Base-by-base conservation (phyloP, 2,888 invertebrate genomes). In the Scaptomyza flava region DNA sequence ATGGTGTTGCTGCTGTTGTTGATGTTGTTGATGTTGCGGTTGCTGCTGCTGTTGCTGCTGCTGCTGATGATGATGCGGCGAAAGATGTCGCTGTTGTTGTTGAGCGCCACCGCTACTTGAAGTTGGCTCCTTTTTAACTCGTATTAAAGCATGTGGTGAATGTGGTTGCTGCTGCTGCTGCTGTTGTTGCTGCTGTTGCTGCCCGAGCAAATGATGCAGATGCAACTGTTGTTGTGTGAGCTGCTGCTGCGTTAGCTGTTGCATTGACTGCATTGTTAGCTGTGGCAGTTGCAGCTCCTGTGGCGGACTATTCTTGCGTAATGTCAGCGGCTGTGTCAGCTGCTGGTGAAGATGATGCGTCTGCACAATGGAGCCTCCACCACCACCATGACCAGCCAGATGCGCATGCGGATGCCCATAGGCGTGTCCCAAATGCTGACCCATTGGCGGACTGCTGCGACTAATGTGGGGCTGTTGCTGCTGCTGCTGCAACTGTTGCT, bases 311-410 rank as follows among this genome's bases (percentile, higher is more conserved):
- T 77, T 89, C 69, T 89, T 91, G 14, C 88, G 87, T 74, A 84
- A 67, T 33, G 82, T 82, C 69, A 90, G 79, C 46, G 90, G 90
- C 58, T 91, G 91, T 38, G 90, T 90, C 61, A 90, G 76, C 62
- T 91, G 91, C 68, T 91, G 91, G 33, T 90, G 91, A 58, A 91
- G 77, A 63, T 91, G 91, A 69, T 91, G 91, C 34, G 91, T 90
- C 76, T 90, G 89, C 53, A 90, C 90, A 56, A 90, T 91, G 56
- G 90, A 73, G 5, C 51, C 17, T 14, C 36, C 46, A 9, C 8
- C 41, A 17, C 41, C 41, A 14, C 38, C 36, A 31, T 47, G 83
- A 11, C 27, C 45, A n/a, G 62, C 45, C 14, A 62, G 61, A 8
- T 74, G 77, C 6, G 36, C 59, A 33, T 75, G 72, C 43, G 64